Evolutionary conservation across 2,888 invertebrate species (phyloP).

Genomic region (Aproaerema taeniolella): DNA sequence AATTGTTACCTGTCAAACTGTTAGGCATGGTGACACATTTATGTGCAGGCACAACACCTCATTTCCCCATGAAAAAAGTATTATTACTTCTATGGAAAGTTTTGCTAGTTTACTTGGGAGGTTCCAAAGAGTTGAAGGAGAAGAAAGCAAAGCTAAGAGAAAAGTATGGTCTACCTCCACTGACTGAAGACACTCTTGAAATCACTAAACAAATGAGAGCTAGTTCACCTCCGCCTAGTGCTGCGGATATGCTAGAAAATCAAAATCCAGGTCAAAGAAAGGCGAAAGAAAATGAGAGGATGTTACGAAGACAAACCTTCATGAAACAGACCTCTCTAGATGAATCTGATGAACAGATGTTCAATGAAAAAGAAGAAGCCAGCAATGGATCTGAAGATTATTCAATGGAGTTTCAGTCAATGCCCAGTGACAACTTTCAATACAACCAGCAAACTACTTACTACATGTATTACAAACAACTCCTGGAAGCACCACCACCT

Average conservation of each 20-base stretch:
- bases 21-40: conserved; percentile 97
- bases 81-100: conserved; percentile 97
- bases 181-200: conserved; percentile 95
- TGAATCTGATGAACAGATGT: conserved; percentile 85
- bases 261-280: conserved; percentile 86
- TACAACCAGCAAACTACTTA: conserved; percentile 57
- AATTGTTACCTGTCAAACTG: conserved; percentile 90
- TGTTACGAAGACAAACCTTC: conserved; percentile 84
- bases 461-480: conserved; percentile 59
- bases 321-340: conserved; percentile 96
- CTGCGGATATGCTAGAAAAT: conserved; percentile 91
- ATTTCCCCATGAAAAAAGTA: conserved; percentile 99
- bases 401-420: conserved; percentile 78
- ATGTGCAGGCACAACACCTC: conserved; percentile 96
- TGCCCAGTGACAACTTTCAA: conserved; percentile 54
- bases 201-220: conserved; percentile 96
- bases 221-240: conserved; percentile 95
- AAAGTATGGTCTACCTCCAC: conserved; percentile 83
- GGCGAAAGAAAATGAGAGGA: conserved; percentile 75
- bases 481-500: conserved; percentile 61
- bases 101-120: conserved; percentile 93
- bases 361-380: conserved; percentile 83
- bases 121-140: conserved; percentile 88
- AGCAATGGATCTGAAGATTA: conserved; percentile 79
- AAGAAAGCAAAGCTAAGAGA: conserved; percentile 85